Evolutionary conservation across 1,140 invertebrate species (phyloP), one percentile per base, ranked within the genome.

Genomic region (Acromyrmex heyeri): DNA sequence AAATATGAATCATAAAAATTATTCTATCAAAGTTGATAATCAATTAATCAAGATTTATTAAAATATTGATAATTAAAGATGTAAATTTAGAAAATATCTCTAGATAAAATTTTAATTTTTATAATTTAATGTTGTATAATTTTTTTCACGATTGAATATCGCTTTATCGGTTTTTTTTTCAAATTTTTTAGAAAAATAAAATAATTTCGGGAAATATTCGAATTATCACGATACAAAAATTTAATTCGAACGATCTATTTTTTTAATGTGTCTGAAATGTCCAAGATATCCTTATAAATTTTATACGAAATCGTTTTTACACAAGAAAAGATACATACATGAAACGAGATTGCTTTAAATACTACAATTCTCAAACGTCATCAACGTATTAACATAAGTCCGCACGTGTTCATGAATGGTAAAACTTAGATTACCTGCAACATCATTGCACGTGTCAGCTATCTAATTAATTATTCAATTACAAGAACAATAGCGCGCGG

Each of bases 381-480:
- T 50, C 5, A 24, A 18, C 8, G 50, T 48, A 72, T 53, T 27
- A 24, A 16, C 6, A 27, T 53, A 57, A 73, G 14, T 10, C 21
- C 34, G 14, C 38, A 65, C 18, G 4, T 83, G 34, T 24, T 86
- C 16, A 67, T 18, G 34, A 70, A 69, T 61, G 16, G 4, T 3
- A 67, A 27, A 65, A 67, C 7, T 85, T n/a, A 30, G 2, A 6
- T 77, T 85, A 67, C 18, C 44, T 78, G 76, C 76, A 86, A 69
- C 24, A 69, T 69, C 10, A 62, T 61, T 50, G 21, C 55, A 48
- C 16, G 34, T 53, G 16, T 62, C 64, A 53, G n/a, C 8, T 27
- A 67, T 88, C 79, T 88, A 77, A 93, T 92, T 91, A 92, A 92
- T 93, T 92, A 92, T 93, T 91, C 91, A 91, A 92, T 91, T 90